Percentiles rank a stretch among this genome's conserved stretches.
Conservation (phyloP, 2,888 invertebrate species). For the Aquatica leii region DNA sequence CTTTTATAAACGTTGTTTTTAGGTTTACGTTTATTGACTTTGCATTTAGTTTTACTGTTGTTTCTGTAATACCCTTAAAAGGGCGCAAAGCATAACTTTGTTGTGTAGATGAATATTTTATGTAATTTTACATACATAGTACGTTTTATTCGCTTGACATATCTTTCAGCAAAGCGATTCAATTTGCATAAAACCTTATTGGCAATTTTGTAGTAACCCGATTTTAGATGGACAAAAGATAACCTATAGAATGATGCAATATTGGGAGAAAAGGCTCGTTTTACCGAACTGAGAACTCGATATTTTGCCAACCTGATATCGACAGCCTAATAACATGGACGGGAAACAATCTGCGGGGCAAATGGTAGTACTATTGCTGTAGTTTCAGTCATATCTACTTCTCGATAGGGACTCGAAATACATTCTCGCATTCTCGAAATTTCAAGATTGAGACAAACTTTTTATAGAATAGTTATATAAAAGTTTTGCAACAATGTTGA, state of each 20-base stretch:
- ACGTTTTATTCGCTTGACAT: conserved; percentile 20
- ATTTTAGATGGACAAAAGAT: conserved; percentile 43
- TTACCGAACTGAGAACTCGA: conserved; percentile 40
- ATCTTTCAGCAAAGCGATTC: conserved; percentile 24
- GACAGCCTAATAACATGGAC: conserved; percentile 28
- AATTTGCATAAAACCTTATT: conserved; percentile 37
- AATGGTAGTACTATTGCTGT: conserved; percentile 32
- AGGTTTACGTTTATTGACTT: too few relatives aligned
- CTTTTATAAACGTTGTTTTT: too few relatives aligned
- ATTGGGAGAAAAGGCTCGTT: conserved; percentile 34
- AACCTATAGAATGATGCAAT: conserved; percentile 41
- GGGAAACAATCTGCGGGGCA: conserved; percentile 38
- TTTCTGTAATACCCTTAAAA: too few relatives aligned
- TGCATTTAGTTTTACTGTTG: too few relatives aligned
- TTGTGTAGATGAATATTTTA: too few relatives aligned
- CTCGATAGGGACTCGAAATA: conserved; percentile 17
- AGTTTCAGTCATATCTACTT: conserved; percentile 30
- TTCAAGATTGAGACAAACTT: conserved; percentile 25
- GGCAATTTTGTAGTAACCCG: conserved; percentile 39
- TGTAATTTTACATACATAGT: too few relatives aligned
- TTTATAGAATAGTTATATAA: too few relatives aligned
- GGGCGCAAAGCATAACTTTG: too few relatives aligned
- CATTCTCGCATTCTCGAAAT: conserved; percentile 12
- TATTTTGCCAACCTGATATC: conserved; percentile 37
- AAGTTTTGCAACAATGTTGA: too few relatives aligned